A percentile compares a stretch with the other conserved stretches of the same genome.
Evolutionary conservation across 2,113 vertebrate genomes (phyloP).

Genomic region (Corythaeola cristata): DNA sequence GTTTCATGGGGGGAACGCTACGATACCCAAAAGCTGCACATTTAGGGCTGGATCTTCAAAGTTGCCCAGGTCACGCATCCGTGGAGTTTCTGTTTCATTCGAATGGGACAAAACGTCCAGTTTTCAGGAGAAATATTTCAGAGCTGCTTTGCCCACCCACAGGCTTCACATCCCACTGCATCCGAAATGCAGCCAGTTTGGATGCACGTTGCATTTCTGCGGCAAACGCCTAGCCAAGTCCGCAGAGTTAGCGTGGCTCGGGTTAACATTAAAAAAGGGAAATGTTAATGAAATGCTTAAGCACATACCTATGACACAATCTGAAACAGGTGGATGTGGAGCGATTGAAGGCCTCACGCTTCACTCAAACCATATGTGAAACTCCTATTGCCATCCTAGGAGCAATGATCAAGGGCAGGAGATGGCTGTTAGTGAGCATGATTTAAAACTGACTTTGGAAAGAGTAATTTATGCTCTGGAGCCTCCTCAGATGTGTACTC

Average conservation of each 20-base stretch:
- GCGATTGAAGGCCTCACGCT: not conserved
- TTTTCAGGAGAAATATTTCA: not conserved
- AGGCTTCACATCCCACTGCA: not conserved
- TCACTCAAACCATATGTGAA: conserved; percentile 68
- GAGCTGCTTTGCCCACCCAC: not conserved
- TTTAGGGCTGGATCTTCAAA: not conserved
- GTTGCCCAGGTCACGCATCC: not conserved
- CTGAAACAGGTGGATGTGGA: conserved; percentile 64
- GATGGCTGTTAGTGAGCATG: conserved; percentile 46
- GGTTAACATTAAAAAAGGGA: not conserved
- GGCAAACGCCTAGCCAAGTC: not conserved
- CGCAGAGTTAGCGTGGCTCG: not conserved
- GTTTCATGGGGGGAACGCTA: not conserved
- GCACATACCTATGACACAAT: conserved; percentile 57
- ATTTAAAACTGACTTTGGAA: conserved; percentile 67
- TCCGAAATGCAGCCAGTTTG: not conserved
- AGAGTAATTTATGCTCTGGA: conserved; percentile 54
- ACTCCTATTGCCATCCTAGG: conserved; percentile 30
- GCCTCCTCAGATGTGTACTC: conserved; percentile 63
- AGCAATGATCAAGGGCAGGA: conserved; percentile 51
- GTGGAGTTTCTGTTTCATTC: not conserved
- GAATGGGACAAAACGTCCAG: not conserved
- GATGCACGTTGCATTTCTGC: not conserved
- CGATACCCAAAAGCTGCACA: not conserved
- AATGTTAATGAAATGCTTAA: conserved; percentile 54